Evolutionary conservation across 2,113 vertebrate species (phyloP).

Genomic region (Chloropsis hardwickii): DNA sequence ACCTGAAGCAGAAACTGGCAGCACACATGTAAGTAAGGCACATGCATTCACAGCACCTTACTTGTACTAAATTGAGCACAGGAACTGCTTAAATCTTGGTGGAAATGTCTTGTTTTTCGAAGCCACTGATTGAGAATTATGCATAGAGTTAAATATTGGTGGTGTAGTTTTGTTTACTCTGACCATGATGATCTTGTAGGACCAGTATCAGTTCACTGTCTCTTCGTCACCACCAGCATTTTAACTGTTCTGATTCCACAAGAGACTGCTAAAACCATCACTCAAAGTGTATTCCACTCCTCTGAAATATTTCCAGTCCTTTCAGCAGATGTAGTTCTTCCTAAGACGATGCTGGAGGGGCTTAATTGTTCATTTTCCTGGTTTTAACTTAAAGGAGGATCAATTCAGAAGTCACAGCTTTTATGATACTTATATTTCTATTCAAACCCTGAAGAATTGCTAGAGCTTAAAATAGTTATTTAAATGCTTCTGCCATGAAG

Average conservation of each 20-base stretch:
- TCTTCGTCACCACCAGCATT: not conserved
- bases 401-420: not conserved
- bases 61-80: not conserved
- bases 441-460: not conserved
- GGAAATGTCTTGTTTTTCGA: not conserved
- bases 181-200: not conserved
- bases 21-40: constrained; percentile 92
- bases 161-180: not conserved
- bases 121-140: not conserved
- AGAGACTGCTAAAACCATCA: not conserved
- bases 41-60: not conserved
- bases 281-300: not conserved
- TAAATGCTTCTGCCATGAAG: not conserved
- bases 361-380: not conserved
- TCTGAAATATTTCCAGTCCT: not conserved
- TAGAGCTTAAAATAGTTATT: not conserved
- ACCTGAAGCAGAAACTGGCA: constrained; percentile 91
- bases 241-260: not conserved
- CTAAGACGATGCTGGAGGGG: not conserved
- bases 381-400: not conserved
- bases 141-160: not conserved
- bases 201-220: not conserved
- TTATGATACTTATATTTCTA: accelerated
- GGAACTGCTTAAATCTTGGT: not conserved
- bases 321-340: not conserved